A percentile compares a stretch with the other conserved stretches of the same genome.
Conservation (phyloP, 2,888 invertebrate genomes). For the Xestoiulus laeticollis region DNA sequence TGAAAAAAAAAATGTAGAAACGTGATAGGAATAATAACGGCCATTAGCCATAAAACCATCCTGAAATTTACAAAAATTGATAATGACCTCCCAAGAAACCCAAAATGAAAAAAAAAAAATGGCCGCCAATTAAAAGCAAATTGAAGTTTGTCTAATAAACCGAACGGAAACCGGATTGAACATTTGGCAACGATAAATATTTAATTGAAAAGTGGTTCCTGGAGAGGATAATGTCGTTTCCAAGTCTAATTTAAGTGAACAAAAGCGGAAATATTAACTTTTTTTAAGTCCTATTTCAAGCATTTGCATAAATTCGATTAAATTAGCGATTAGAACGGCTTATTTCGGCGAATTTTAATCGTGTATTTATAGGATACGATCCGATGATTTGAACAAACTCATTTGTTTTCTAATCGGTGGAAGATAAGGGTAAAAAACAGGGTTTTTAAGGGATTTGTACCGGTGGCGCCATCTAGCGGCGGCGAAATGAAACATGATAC, state of each 20-base stretch:
- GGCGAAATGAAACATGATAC: neutral
- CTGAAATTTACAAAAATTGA: constrained; percentile 2
- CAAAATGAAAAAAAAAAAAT: neutral
- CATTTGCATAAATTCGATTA: neutral
- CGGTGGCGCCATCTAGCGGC: neutral
- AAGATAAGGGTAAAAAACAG: neutral
- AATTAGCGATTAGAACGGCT: neutral
- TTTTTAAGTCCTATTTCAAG: neutral
- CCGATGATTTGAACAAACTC: neutral
- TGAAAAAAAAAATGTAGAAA: neutral
- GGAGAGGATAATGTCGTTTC: constrained; percentile 12
- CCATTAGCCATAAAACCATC: neutral
- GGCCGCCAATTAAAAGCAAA: neutral
- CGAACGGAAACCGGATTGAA: constrained; percentile 16
- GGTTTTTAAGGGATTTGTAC: neutral
- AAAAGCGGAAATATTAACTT: constrained; percentile 1
- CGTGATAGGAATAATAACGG: neutral
- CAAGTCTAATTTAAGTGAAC: neutral
- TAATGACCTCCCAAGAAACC: neutral
- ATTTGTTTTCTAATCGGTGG: neutral
- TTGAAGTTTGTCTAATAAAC: neutral
- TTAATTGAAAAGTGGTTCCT: constrained; percentile 3
- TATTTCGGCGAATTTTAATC: neutral
- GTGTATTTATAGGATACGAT: neutral
- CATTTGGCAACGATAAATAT: neutral